phyloP scores from a whole-genome alignment of 2,797 vertebrate genomes.

The Bucorvus abyssinicus region DNA sequence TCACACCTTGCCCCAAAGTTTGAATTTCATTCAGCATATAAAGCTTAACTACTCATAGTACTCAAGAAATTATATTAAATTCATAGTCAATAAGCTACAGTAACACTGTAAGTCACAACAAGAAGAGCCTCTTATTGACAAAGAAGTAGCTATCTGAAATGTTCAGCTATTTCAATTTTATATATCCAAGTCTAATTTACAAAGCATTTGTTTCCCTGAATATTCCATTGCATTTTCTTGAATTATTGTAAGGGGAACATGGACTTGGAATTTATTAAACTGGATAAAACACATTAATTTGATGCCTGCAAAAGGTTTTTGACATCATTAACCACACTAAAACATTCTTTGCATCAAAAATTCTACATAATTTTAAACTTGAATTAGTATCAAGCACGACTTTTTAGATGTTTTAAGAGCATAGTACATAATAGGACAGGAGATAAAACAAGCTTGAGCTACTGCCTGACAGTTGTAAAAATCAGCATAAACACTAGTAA shows the following conservation, averaged over 20 bases:
- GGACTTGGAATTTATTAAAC: not conserved
- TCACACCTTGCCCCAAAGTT: not conserved
- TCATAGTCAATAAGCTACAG: not conserved
- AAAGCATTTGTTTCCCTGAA: not conserved
- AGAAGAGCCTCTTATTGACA: not conserved
- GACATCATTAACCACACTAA: not conserved
- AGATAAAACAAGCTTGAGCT: not conserved
- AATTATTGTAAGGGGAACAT: not conserved
- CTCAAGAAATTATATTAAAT: not conserved
- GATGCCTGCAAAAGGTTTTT: not conserved
- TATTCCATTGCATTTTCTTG: not conserved
- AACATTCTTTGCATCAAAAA: not conserved
- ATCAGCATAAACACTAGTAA: not conserved
- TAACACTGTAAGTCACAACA: not conserved
- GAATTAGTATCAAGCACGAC: not conserved
- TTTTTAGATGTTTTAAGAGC: not conserved
- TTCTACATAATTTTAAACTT: not conserved
- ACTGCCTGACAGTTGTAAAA: not conserved
- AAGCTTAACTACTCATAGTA: not conserved
- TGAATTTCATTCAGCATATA: not conserved
- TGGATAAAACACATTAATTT: not conserved
- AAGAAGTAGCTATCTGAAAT: not conserved
- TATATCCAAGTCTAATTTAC: not conserved
- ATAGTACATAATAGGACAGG: not conserved
- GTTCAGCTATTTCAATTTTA: not conserved